Conservation (phyloP, 2,797 vertebrate genomes). For the Saxicola maurus region DNA sequence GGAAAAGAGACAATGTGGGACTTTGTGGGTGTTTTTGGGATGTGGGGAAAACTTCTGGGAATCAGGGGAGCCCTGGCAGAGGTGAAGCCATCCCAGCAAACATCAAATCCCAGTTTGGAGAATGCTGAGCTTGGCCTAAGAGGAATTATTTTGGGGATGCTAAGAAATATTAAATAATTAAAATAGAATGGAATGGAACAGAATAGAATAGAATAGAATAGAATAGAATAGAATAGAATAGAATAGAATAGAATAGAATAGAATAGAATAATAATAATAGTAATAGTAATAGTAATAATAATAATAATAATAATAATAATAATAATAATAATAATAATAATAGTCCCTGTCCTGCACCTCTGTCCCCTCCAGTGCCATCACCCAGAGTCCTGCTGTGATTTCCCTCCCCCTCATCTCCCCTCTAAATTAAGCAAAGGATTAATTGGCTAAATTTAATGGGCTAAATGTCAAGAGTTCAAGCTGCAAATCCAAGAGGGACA, state of each 20-base stretch:
- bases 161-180: too few species aligned
- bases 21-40: background rate
- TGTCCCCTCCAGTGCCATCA: background rate
- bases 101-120: background rate
- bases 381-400: background rate
- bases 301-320: too few species aligned
- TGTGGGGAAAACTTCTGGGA: background rate
- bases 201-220: too few species aligned
- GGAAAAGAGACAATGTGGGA: fast-evolving
- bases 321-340: too few species aligned
- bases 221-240: too few species aligned
- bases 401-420: background rate
- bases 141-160: background rate
- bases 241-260: too few species aligned
- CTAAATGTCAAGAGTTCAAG: background rate
- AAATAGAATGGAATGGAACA: too few species aligned
- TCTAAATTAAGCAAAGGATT: constrained; percentile 19
- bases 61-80: background rate
- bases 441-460: background rate
- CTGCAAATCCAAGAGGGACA: background rate
- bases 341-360: background rate
- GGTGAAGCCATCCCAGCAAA: background rate
- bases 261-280: too few species aligned
- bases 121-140: background rate
- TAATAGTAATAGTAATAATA: too few species aligned